phyloP scores from a whole-genome alignment of 2,888 invertebrate genomes.

The Eupithecia inturbata region DNA sequence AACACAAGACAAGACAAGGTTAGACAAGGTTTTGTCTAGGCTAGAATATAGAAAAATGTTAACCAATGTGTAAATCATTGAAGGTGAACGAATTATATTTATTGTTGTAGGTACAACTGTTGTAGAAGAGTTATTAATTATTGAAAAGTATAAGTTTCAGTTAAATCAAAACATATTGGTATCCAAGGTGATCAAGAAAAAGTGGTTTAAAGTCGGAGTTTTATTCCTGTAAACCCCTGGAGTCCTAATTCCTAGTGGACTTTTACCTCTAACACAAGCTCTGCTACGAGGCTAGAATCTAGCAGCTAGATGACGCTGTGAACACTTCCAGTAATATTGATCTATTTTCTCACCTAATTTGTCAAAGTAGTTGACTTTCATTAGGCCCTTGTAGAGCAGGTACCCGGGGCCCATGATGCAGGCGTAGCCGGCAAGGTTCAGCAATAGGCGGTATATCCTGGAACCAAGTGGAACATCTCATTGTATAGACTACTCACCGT shows the following conservation, averaged over 20 bases:
- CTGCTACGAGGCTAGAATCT: neutral
- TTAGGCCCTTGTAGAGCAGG: slow-evolving; percentile 91
- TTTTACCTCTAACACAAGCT: neutral
- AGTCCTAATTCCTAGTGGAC: neutral
- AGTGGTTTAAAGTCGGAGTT: too few species aligned
- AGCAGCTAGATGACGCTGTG: neutral
- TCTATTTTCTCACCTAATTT: slow-evolving; percentile 85
- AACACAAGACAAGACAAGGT: too few species aligned
- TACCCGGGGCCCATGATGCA: slow-evolving; percentile 95
- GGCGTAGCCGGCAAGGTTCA: slow-evolving; percentile 94
- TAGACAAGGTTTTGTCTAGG: too few species aligned
- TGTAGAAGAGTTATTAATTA: too few species aligned
- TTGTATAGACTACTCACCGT: neutral
- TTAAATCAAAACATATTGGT: too few species aligned
- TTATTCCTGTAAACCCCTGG: too few species aligned
- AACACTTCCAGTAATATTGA: neutral
- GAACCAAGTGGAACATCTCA: neutral
- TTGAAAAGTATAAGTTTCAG: too few species aligned
- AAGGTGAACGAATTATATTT: too few species aligned
- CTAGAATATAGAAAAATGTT: too few species aligned
- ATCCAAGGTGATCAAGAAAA: too few species aligned
- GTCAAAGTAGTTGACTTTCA: slow-evolving; percentile 91
- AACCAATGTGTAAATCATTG: too few species aligned
- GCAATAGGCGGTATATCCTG: slow-evolving; percentile 89
- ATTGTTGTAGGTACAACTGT: too few species aligned